Conservation (phyloP, 2,888 invertebrate genomes). For the Drosophila incognita region DNA sequence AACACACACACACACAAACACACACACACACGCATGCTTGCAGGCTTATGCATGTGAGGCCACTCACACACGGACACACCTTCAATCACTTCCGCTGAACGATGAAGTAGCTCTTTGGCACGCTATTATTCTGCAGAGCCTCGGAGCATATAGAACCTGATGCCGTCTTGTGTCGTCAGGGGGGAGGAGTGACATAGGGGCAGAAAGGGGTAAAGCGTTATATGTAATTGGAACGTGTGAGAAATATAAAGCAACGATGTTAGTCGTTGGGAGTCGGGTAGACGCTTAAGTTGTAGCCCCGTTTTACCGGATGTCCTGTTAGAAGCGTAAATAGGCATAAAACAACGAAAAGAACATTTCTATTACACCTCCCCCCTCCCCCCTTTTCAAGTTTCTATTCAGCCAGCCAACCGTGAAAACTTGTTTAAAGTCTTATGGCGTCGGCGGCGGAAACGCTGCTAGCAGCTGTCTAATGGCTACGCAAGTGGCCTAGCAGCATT, state of each 20-base stretch:
- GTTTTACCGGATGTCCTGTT: slow-evolving; percentile 78
- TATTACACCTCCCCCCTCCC: slow-evolving; percentile 62
- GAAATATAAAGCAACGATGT: slow-evolving; percentile 76
- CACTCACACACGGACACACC: slow-evolving; percentile 67
- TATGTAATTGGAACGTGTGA: slow-evolving; percentile 84
- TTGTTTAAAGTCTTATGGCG: slow-evolving; percentile 73
- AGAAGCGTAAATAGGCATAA: slow-evolving; percentile 81
- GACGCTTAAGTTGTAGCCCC: slow-evolving; percentile 70
- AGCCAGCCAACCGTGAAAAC: slow-evolving; percentile 74
- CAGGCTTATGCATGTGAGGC: slow-evolving; percentile 13
- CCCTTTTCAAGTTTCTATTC: slow-evolving; percentile 1
- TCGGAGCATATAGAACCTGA: slow-evolving; percentile 1
- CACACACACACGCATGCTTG: slow-evolving; percentile 13
- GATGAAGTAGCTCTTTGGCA: slow-evolving; percentile 84
- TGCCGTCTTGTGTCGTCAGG: not conserved
- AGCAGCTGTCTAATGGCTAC: slow-evolving; percentile 76
- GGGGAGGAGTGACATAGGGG: not conserved
- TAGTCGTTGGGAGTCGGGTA: slow-evolving; percentile 30
- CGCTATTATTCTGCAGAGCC: slow-evolving; percentile 81
- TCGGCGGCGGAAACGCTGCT: slow-evolving; percentile 68
- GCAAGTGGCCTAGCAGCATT: slow-evolving; percentile 50
- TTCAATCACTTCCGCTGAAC: slow-evolving; percentile 84
- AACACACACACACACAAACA: slow-evolving; percentile 41
- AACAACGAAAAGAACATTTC: slow-evolving; percentile 81
- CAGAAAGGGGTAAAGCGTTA: slow-evolving; percentile 22